Conservation (phyloP, 2,797 vertebrate species). For the Coreius guichenoti region DNA sequence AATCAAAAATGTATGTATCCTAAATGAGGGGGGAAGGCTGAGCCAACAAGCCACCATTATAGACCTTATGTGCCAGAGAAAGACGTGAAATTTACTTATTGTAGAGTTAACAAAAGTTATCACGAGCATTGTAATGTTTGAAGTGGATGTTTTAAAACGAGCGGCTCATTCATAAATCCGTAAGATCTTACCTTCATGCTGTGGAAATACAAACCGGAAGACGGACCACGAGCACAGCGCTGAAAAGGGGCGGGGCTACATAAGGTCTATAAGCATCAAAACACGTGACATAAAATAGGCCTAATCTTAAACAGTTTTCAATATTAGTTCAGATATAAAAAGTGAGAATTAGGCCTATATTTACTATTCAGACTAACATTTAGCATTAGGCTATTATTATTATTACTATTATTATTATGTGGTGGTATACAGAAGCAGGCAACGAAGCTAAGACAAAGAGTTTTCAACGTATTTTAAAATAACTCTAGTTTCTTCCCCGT, state of each 20-base stretch:
- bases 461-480: not conserved
- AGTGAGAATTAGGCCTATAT: not conserved
- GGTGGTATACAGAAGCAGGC: not conserved
- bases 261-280: not conserved
- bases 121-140: too few species aligned
- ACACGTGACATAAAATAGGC: not conserved
- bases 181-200: not conserved
- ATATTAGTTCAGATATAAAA: not conserved
- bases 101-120: too few species aligned
- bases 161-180: too few species aligned
- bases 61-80: not conserved
- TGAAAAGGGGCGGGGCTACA: not conserved
- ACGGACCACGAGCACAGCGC: not conserved
- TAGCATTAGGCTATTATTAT: not conserved
- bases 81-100: too few species aligned
- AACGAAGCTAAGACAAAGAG: not conserved
- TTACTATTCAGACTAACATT: not conserved
- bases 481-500: slow-evolving; percentile 8
- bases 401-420: not conserved
- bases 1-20: not conserved
- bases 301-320: not conserved
- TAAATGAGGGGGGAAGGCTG: not conserved
- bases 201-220: not conserved
- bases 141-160: too few species aligned
- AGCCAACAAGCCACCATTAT: not conserved